These are phyloP conservation scores for Dolichallabes microphthalmus DNA, from an alignment of 2,113 vertebrate species.

Conservation along the genomic window DNA sequence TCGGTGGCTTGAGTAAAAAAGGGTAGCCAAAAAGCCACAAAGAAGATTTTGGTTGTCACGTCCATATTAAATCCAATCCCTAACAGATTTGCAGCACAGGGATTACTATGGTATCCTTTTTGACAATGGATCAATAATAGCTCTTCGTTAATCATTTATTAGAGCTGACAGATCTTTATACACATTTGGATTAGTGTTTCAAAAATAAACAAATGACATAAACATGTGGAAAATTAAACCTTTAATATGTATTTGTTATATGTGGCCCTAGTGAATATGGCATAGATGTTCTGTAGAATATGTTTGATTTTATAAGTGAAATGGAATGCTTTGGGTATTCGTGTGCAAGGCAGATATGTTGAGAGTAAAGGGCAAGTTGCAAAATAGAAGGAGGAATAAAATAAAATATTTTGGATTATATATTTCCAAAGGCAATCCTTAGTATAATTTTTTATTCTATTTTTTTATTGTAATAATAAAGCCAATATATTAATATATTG, in stretches of 20 bases:
- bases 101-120: not conserved
- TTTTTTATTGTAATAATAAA: not conserved
- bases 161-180: not conserved
- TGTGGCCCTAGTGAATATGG: not conserved
- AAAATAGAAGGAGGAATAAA: not conserved
- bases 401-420: not conserved
- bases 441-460: not conserved
- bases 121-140: conserved; percentile 9
- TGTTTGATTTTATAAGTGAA: not conserved
- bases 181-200: not conserved
- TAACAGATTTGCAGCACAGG: not conserved
- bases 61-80: conserved; percentile 27
- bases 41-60: conserved; percentile 1
- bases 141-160: conserved; percentile 38
- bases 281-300: not conserved
- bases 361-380: not conserved
- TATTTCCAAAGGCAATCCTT: not conserved
- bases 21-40: conserved; percentile 28
- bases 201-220: not conserved
- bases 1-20: not conserved
- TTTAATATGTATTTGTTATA: not conserved
- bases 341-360: not conserved
- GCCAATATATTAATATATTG: not conserved
- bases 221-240: not conserved
- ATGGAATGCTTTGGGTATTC: not conserved